Percentiles rank a stretch among this genome's conserved stretches.
Evolutionary conservation across 2,888 invertebrate species (phyloP).

Genomic region (Mimachlamys varia): DNA sequence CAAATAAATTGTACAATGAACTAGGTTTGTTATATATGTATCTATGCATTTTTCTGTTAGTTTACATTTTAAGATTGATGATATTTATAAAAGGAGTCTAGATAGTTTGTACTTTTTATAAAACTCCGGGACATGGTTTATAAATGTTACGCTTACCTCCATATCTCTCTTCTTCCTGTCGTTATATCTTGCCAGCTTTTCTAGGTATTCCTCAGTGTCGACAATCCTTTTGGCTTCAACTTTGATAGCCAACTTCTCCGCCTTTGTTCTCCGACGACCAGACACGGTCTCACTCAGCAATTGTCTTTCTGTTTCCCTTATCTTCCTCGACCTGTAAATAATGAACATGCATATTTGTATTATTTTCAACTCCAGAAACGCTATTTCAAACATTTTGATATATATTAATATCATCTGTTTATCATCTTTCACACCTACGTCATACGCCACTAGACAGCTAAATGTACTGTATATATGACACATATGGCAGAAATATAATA

Average conservation of each 20-base stretch:
- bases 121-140: too few species aligned
- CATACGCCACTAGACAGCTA: too few species aligned
- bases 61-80: too few species aligned
- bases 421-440: neutral
- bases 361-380: neutral
- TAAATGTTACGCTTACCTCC: neutral
- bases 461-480: too few species aligned
- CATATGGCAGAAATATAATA: too few species aligned
- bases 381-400: too few species aligned
- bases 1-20: too few species aligned
- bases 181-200: conserved; percentile 1
- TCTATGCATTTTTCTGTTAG: too few species aligned
- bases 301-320: neutral
- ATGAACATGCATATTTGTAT: neutral
- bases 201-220: neutral
- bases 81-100: too few species aligned
- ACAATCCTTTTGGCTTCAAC: neutral
- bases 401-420: too few species aligned
- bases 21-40: too few species aligned
- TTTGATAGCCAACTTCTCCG: neutral
- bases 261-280: neutral
- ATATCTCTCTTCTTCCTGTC: neutral
- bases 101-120: too few species aligned
- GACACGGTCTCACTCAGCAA: neutral
- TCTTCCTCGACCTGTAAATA: neutral